Evolutionary conservation across 2,888 invertebrate species (phyloP).

Genomic region (Pterostichus madidus): DNA sequence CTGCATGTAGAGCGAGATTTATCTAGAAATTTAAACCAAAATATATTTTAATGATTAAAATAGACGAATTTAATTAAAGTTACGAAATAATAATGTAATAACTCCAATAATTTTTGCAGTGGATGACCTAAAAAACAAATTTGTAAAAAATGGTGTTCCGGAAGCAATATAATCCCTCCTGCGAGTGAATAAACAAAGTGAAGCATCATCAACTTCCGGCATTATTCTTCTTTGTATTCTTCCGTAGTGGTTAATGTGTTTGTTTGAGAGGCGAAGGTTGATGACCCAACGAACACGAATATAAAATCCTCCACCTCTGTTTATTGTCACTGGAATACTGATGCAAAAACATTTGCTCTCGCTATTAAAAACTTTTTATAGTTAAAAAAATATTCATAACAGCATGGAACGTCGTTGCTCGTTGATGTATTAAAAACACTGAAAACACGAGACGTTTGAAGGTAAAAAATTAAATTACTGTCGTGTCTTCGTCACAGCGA

Average conservation of each 20-base stretch:
- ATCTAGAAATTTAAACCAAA: too few relatives aligned
- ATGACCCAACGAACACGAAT: constrained; percentile 19
- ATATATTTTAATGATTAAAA: too few relatives aligned
- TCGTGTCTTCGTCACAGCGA: background rate
- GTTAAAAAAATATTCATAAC: constrained; percentile 22
- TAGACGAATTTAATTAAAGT: too few relatives aligned
- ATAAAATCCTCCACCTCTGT: constrained; percentile 29
- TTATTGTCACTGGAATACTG: constrained; percentile 33
- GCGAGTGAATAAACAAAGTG: constrained; percentile 21
- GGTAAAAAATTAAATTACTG: constrained; percentile 20
- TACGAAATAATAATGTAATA: too few relatives aligned
- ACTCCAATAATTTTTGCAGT: too few relatives aligned
- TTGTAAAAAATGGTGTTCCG: constrained; percentile 14
- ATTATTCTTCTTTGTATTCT: constrained; percentile 8
- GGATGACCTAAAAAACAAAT: too few relatives aligned
- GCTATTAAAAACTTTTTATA: constrained; percentile 41
- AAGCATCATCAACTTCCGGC: constrained; percentile 33
- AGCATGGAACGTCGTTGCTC: background rate
- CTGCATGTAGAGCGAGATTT: too few relatives aligned
- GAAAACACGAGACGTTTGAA: constrained; percentile 21
- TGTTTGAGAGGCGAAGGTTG: constrained; percentile 11
- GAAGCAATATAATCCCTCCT: constrained; percentile 11
- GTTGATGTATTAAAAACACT: constrained; percentile 33
- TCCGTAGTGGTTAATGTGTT: constrained; percentile 28
- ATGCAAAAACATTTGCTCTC: constrained; percentile 24